Base-by-base conservation (phyloP, 1,140 invertebrate genomes). In the Arctopsyche grandis region DNA sequence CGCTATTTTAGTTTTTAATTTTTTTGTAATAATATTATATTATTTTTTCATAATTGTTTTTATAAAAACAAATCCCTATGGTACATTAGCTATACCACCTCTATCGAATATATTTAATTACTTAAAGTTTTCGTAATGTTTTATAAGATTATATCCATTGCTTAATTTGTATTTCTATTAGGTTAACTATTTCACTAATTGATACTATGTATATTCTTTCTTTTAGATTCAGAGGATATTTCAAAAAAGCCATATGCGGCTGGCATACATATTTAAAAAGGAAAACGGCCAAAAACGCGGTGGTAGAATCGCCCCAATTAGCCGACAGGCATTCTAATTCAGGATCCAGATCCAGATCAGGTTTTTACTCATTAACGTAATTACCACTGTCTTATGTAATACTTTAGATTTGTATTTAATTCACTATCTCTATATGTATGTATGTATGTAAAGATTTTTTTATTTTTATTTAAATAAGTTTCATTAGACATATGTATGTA, bases 351-450 rank as follows among this genome's bases (percentile, higher is more conserved):
- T 81, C 79, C 69, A 76, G 82, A 79, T 83, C 82, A 83, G 82
- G 82, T 83, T 81, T 80, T 79, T 81, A 79, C 78, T 83, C 82
- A 81, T 83, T 83, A 69, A 81, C 80, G 79, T 82, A 82, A 81
- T 82, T 82, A 79, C 79, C 79, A 77, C 56, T 48, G 48, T 66
- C 63, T 56, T 76, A 70, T 79, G 58, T 76, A 76, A 24, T 43
- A 12, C 1, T 43, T 76, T 76, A 26, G 12, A 44, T 29, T 52
- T 52, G 1, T 21, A 4, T 63, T 52, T 52, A 9, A 9, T 74
- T 46, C n/a, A 48, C 22, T 52, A 14, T 52, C 48, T 52, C 16
- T 52, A 12, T 52, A 52, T 19, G 7, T 52, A 12, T 46, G 12
- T 46, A 46, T 46, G 12, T 46, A 7, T 46, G 12, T 46, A 46